Evolutionary conservation across 2,797 vertebrate species (phyloP).

Genomic region (Capromys pilorides): DNA sequence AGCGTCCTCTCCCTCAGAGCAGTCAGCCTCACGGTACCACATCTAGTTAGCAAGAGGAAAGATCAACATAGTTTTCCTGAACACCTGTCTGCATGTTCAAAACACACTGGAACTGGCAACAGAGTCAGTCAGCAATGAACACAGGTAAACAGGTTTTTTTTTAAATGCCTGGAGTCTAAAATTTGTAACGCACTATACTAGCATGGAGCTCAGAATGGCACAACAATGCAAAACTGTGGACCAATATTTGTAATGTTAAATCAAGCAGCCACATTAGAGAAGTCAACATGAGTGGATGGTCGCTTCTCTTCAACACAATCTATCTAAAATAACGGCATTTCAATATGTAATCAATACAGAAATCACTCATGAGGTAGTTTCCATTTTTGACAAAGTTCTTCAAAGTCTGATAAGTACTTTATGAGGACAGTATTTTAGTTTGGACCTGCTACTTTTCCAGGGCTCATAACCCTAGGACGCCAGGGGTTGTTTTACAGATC

Average conservation of each 20-base stretch:
- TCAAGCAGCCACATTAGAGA: background rate
- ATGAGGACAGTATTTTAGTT: background rate
- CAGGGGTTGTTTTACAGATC: background rate
- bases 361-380: background rate
- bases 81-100: background rate
- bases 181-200: background rate
- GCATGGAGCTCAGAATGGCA: background rate
- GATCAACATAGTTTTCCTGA: background rate
- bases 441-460: background rate
- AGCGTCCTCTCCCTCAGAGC: background rate
- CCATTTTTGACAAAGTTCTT: background rate
- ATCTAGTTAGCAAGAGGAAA: background rate
- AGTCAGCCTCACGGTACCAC: background rate
- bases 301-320: background rate
- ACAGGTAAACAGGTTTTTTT: background rate
- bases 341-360: background rate
- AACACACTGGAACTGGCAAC: background rate
- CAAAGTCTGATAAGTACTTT: background rate
- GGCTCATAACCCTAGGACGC: background rate
- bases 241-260: background rate
- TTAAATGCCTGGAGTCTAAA: background rate
- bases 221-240: background rate
- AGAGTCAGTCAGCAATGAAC: background rate
- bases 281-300: background rate
- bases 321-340: conserved; percentile 23